phyloP scores from a whole-genome alignment of 2,113 vertebrate species.

The Hydropotes inermis region DNA sequence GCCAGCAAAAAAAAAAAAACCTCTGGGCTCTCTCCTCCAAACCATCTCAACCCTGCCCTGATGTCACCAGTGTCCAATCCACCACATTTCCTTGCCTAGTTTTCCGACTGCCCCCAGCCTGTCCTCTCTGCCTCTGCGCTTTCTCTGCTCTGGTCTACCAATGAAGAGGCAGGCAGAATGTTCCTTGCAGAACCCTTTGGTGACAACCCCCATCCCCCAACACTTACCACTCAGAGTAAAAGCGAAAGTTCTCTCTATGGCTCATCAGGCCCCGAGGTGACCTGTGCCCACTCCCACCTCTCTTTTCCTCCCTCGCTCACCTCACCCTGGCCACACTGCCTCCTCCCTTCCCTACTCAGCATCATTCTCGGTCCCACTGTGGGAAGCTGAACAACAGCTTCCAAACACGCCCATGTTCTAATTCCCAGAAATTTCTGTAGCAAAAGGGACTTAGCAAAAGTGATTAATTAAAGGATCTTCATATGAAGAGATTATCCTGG shows the following conservation, averaged over 20 bases:
- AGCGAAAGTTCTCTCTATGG: not conserved
- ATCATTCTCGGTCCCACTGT: too few relatives aligned
- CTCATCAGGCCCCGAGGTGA: fast-evolving
- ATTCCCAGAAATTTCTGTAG: not conserved
- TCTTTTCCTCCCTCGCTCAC: fast-evolving
- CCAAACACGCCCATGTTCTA: not conserved
- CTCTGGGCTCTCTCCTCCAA: not conserved
- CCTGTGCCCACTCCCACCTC: too few relatives aligned
- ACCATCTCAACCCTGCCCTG: not conserved
- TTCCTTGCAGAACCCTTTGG: not conserved
- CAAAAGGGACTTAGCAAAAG: not conserved
- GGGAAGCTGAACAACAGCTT: not conserved
- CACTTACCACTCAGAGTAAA: not conserved
- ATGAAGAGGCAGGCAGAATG: not conserved
- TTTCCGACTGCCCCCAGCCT: not conserved
- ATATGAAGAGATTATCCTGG: not conserved
- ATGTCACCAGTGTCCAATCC: not conserved
- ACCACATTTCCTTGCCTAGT: not conserved
- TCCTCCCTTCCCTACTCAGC: not conserved
- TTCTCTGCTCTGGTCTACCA: not conserved
- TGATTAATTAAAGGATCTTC: not conserved
- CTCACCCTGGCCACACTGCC: fast-evolving
- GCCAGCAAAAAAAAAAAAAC: not conserved
- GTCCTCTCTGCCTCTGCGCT: not conserved
- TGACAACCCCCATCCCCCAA: too few relatives aligned